Conservation (phyloP, 1,140 invertebrate species). For the Neodiprion pinetum region DNA sequence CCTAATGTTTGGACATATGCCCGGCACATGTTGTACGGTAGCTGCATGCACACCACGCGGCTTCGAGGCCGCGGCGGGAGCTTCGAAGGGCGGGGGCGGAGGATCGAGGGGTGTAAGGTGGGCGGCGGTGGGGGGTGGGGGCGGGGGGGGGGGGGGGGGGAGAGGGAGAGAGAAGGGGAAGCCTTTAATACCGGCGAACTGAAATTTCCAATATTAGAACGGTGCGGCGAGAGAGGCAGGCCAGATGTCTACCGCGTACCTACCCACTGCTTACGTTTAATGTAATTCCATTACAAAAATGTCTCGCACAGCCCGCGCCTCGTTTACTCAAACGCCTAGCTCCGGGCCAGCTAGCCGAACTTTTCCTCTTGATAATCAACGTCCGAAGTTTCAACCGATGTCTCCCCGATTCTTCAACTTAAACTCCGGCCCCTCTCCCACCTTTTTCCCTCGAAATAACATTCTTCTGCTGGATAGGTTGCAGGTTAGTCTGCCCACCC, state of each 20-base stretch:
- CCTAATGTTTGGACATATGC: conserved; percentile 61
- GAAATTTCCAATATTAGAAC: conserved; percentile 61
- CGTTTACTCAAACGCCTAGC: conserved; percentile 24
- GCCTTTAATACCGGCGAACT: conserved; percentile 22
- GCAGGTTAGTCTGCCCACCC: no score
- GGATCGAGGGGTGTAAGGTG: background rate
- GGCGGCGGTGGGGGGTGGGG: background rate
- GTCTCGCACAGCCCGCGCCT: conserved; percentile 50
- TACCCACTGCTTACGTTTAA: conserved; percentile 36
- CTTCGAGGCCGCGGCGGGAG: background rate
- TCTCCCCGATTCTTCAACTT: no score
- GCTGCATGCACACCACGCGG: conserved; percentile 31
- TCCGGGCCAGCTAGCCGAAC: conserved; percentile 17
- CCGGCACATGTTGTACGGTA: conserved; percentile 52
- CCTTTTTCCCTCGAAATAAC: no score
- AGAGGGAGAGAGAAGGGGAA: conserved; percentile 27
- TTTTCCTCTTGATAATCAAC: conserved; percentile 21
- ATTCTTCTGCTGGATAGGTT: no score
- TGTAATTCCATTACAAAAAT: conserved; percentile 59
- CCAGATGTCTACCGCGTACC: conserved; percentile 56
- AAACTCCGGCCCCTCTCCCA: no score
- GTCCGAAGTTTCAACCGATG: conserved; percentile 17
- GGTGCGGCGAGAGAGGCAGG: conserved; percentile 51
- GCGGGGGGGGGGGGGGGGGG: conserved; percentile 9
- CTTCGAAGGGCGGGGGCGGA: conserved; percentile 17